phyloP scores from a whole-genome alignment of 1,140 invertebrate species.

The Lepidotrigona ventralis region DNA sequence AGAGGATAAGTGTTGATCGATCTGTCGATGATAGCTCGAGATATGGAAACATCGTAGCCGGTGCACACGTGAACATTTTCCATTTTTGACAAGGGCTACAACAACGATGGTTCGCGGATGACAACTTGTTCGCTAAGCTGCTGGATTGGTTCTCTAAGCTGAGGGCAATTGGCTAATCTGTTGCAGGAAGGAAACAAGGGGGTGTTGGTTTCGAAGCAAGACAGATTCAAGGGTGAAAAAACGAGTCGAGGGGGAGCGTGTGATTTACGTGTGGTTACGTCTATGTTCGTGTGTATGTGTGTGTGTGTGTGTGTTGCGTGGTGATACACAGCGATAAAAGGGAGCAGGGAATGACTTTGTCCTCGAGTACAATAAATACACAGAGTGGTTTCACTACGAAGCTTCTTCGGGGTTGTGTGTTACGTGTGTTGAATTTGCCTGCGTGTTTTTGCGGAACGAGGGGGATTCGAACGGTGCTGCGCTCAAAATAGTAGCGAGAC shows the following conservation, averaged over 20 bases:
- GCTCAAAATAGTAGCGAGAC: slow-evolving; percentile 39
- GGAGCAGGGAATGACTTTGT: slow-evolving; percentile 57
- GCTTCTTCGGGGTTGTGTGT: slow-evolving; percentile 30
- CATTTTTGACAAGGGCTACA: neutral
- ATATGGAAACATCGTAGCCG: neutral
- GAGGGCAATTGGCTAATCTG: neutral
- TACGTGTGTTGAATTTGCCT: neutral
- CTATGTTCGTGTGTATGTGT: neutral
- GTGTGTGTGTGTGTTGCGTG: neutral
- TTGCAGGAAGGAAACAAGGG: slow-evolving; percentile 2
- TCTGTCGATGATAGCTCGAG: neutral
- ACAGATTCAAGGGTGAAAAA: slow-evolving; percentile 45
- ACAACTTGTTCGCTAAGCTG: neutral
- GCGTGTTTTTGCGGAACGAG: neutral
- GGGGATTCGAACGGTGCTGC: slow-evolving; percentile 29
- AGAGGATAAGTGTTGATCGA: neutral
- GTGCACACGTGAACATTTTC: neutral
- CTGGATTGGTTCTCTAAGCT: neutral
- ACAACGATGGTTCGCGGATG: neutral
- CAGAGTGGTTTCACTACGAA: slow-evolving; percentile 58
- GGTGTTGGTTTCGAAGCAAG: slow-evolving; percentile 15
- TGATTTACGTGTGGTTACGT: neutral
- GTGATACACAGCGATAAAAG: slow-evolving; percentile 50
- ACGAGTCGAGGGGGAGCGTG: slow-evolving; percentile 41
- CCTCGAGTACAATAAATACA: slow-evolving; percentile 69